Evolutionary conservation across 1,140 invertebrate species (phyloP), one percentile per base, ranked within the genome.

Genomic region (Drosophila ambigua): DNA sequence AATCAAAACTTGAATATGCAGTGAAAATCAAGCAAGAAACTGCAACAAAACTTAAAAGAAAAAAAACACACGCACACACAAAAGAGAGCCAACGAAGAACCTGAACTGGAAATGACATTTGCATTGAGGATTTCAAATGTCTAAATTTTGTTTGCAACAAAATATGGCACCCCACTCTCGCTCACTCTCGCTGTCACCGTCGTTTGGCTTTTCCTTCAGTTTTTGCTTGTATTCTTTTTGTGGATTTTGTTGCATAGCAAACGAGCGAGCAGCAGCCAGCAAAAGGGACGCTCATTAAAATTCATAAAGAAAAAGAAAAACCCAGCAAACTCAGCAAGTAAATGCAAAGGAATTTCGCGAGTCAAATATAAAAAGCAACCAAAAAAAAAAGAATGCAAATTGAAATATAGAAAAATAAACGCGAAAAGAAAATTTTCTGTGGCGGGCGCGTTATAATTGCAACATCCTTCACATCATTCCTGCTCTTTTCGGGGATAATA

Each of bases 201-300:
- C 26, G 24, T 24, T 16, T 39, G 31, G 31, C 31, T 35, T 35
- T 11, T 35, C 31, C 31, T 35, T 35, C 31, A 35, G 9, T 35
- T 11, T 13, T 13, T 39, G 11, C 11, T 5, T 11, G 11, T 39
- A 39, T 39, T 39, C 35, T 65, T 41, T 65, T 43, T 24, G 31
- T 31, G 48, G 4, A 35, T 23, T 64, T 55, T 75, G 68, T 81
- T 75, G 69, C 82, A 75, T 72, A 54, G 74, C 82, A 78, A 87
- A 82, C 74, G 77, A 87, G 71, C 35, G 5, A 6, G 20, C 26
- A 28, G 26, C 26, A 28, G 26, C 26, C 26, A 20, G 20, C 74
- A 57, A 61, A 67, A 72, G 51, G 46, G 62, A 54, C 59, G 50
- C 72, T 85, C 83, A 87, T 87, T 87, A 88, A 87, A 87, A 87